Percentiles rank a stretch among this genome's conserved stretches.
Evolutionary conservation across 1,140 invertebrate genomes (phyloP).

Genomic region (Myzus persicae): DNA sequence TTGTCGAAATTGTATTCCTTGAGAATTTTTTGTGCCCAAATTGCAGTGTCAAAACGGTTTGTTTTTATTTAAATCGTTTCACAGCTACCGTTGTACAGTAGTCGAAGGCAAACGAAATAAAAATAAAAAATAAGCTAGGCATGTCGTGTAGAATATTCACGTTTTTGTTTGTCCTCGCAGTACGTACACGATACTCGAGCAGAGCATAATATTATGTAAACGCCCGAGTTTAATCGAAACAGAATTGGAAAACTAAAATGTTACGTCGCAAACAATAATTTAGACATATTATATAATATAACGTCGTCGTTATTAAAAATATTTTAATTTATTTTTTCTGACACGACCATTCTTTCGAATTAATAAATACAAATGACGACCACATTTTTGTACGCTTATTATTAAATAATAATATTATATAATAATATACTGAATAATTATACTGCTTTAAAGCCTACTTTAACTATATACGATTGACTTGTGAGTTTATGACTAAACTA

Average conservation of each 20-base stretch:
- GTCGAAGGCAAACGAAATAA: conserved; percentile 9
- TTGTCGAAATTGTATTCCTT: not conserved
- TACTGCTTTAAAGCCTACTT: not conserved
- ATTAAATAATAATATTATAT: not conserved
- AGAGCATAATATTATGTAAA: not conserved
- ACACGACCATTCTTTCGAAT: not conserved
- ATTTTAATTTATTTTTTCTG: not conserved
- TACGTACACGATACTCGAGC: not conserved
- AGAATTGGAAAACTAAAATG: not conserved
- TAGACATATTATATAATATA: not conserved
- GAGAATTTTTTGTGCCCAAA: not conserved
- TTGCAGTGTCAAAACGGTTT: not conserved
- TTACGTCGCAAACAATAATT: not conserved
- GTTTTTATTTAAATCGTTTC: not conserved
- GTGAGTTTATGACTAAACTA: not conserved
- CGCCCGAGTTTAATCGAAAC: not conserved
- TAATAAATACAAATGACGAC: not conserved
- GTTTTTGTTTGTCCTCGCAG: not conserved
- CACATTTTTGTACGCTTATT: not conserved
- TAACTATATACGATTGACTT: not conserved
- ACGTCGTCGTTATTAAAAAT: not conserved
- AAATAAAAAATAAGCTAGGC: not conserved
- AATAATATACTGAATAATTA: not conserved
- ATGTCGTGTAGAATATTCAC: not conserved
- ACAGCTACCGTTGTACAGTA: too few relatives aligned